These are phyloP conservation scores for Drosophila sordidula DNA, from an alignment of 2,888 invertebrate genomes.

Conservation along the genomic window DNA sequence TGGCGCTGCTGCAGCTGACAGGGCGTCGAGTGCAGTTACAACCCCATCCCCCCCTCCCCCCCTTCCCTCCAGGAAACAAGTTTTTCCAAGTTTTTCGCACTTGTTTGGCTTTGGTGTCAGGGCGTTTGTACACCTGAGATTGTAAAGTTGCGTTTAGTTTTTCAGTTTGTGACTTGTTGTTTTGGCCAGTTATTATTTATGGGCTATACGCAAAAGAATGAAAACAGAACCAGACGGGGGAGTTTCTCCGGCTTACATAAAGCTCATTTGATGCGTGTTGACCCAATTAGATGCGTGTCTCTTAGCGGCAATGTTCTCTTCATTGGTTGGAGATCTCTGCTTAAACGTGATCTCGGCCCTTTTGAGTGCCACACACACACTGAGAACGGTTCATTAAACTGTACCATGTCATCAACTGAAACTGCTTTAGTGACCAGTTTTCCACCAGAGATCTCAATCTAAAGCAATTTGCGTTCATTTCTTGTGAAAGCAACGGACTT, in stretches of 20 bases:
- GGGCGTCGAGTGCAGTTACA: constrained; percentile 48
- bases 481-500: constrained; percentile 73
- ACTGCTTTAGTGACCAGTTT: constrained; percentile 60
- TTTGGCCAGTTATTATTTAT: constrained; percentile 51
- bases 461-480: constrained; percentile 72
- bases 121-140: constrained; percentile 82
- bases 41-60: neutral
- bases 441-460: constrained; percentile 69
- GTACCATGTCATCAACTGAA: constrained; percentile 34
- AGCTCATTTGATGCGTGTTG: constrained; percentile 39
- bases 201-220: constrained; percentile 3
- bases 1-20: constrained; percentile 64
- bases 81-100: constrained; percentile 44
- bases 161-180: constrained; percentile 33
- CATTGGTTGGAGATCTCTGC: constrained; percentile 26
- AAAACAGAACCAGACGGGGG: neutral
- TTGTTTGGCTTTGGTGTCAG: constrained; percentile 77
- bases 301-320: constrained; percentile 30
- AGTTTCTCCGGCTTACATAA: constrained; percentile 2
- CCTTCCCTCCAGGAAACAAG: constrained; percentile 25
- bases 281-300: constrained; percentile 43
- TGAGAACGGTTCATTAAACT: constrained; percentile 71
- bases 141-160: constrained; percentile 61
- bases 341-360: constrained; percentile 63
- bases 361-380: constrained; percentile 45